Conservation (phyloP, 2,888 invertebrate species). For the Sympetrum striolatum region DNA sequence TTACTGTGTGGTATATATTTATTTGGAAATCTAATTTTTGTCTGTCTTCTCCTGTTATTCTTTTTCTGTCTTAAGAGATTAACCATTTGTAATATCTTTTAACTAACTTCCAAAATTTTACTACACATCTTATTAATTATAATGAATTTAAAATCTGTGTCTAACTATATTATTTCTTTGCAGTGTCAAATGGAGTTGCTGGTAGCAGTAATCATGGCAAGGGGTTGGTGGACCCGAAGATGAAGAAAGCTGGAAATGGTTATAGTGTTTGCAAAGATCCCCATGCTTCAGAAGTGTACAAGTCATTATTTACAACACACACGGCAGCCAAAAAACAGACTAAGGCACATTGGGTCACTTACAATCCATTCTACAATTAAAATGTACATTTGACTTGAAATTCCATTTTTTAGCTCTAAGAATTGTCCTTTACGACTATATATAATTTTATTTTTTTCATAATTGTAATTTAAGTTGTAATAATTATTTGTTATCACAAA, state of each 20-base stretch:
- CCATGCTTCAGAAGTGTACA: constrained; percentile 87
- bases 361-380: constrained; percentile 93
- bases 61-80: too few relatives aligned
- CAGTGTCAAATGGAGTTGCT: constrained; percentile 43
- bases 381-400: not conserved
- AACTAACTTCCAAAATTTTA: too few relatives aligned
- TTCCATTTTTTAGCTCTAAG: too few relatives aligned
- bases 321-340: constrained; percentile 84
- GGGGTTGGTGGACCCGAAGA: constrained; percentile 68
- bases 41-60: too few relatives aligned
- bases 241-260: constrained; percentile 78
- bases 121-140: not conserved
- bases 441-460: too few relatives aligned
- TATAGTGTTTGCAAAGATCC: constrained; percentile 92
- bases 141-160: not conserved
- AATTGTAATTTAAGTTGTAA: too few relatives aligned
- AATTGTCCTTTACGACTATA: too few relatives aligned
- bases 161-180: not conserved
- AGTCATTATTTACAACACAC: constrained; percentile 93
- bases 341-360: constrained; percentile 96
- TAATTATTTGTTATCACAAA: too few relatives aligned
- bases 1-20: too few relatives aligned
- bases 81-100: not conserved
- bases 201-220: constrained; percentile 48
- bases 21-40: too few relatives aligned